Conservation (phyloP, 1,140 invertebrate genomes). For the Nasonia longicornis region DNA sequence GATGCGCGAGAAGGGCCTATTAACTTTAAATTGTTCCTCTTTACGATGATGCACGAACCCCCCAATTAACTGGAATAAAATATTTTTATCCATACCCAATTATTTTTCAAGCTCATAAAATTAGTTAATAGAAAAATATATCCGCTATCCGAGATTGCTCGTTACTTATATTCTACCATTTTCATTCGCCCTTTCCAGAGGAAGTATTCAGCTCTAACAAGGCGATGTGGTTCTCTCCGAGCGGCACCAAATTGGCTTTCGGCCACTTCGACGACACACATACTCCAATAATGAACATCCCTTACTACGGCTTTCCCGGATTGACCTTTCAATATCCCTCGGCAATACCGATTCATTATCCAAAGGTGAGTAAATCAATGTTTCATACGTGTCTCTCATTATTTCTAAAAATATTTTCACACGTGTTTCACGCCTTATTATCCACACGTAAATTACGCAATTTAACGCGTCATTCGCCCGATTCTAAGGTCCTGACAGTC, state of each 20-base stretch:
- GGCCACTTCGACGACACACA: conserved; percentile 84
- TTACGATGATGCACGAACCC: too few relatives aligned
- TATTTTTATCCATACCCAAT: too few relatives aligned
- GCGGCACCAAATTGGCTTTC: conserved; percentile 84
- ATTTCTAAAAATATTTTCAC: background rate
- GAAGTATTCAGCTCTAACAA: conserved; percentile 88
- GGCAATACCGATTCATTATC: conserved; percentile 81
- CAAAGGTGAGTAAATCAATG: conserved; percentile 75
- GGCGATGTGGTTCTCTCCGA: conserved; percentile 90
- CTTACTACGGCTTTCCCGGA: conserved; percentile 74
- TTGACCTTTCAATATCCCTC: conserved; percentile 74
- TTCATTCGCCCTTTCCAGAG: conserved; percentile 74
- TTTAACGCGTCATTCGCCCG: too few relatives aligned
- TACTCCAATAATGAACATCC: conserved; percentile 74
- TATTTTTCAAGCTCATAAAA: background rate
- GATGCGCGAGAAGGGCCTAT: too few relatives aligned
- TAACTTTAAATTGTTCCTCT: too few relatives aligned
- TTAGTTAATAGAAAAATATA: background rate
- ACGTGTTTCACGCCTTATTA: too few relatives aligned
- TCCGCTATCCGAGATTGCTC: background rate
- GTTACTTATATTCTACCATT: background rate
- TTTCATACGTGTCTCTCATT: background rate
- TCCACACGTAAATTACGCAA: too few relatives aligned
- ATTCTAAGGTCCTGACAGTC: too few relatives aligned
- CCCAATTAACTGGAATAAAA: too few relatives aligned